phyloP scores from a whole-genome alignment of 2,113 vertebrate species.

The Lonchura striata region DNA sequence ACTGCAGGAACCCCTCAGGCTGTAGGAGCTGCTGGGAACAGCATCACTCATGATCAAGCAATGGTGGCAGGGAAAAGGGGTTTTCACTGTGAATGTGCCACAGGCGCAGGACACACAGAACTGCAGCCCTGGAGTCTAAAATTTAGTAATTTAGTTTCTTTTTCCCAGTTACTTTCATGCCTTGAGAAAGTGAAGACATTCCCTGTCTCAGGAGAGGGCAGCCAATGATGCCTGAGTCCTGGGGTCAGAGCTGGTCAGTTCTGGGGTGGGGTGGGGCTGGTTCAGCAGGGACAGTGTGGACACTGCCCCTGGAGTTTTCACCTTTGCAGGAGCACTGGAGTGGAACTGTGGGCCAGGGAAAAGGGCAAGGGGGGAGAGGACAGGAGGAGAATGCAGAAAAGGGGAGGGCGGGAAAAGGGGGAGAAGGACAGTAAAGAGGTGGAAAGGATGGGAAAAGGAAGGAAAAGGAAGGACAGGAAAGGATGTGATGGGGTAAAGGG shows the following conservation, averaged over 20 bases:
- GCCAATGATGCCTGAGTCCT: neutral
- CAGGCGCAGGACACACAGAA: neutral
- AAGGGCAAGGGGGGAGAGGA: neutral
- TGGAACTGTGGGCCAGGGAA: neutral
- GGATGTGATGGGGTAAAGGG: neutral
- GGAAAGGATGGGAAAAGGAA: neutral
- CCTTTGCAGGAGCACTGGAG: neutral
- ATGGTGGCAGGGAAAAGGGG: neutral
- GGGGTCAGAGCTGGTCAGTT: neutral
- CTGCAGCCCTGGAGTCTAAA: fast-evolving
- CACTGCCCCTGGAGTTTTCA: neutral
- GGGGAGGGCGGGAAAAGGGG: neutral
- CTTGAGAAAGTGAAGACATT: neutral
- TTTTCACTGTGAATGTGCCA: too few species aligned
- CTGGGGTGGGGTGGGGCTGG: neutral
- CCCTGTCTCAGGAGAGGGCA: neutral
- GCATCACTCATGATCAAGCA: neutral
- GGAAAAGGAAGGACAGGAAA: neutral
- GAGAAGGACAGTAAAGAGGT: neutral
- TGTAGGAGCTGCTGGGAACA: neutral
- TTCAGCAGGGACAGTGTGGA: neutral
- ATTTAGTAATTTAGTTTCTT: neutral
- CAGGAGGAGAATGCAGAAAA: neutral
- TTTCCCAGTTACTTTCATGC: neutral
- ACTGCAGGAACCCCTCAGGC: neutral